phyloP scores from a whole-genome alignment of 1,140 invertebrate species.

The Diachasmimorpha longicaudata region DNA sequence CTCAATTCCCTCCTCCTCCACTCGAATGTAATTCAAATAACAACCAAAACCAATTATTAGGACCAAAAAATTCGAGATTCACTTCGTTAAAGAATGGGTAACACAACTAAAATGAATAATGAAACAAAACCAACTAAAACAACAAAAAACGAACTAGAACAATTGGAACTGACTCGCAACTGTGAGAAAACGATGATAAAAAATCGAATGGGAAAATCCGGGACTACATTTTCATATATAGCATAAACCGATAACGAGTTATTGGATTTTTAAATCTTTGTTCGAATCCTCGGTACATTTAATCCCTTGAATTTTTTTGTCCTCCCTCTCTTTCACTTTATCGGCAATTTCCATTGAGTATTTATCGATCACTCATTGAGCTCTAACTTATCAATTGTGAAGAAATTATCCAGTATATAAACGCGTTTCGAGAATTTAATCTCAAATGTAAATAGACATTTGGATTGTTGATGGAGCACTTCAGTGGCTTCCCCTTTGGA shows the following conservation, averaged over 20 bases:
- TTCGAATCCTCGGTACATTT: neutral
- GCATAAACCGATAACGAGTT: constrained; percentile 41
- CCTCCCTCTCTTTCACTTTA: neutral
- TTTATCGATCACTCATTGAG: neutral
- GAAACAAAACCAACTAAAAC: constrained; percentile 16
- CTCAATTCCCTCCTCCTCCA: neutral
- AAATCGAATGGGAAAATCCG: neutral
- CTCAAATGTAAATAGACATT: neutral
- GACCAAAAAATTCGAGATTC: neutral
- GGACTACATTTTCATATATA: constrained; percentile 34
- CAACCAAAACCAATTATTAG: neutral
- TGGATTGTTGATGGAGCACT: neutral
- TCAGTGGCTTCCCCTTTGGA: neutral
- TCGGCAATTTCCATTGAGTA: neutral
- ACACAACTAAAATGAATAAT: neutral
- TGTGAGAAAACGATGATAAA: neutral
- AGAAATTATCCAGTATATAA: neutral
- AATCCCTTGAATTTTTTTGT: neutral
- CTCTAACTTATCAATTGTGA: neutral
- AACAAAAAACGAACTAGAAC: constrained; percentile 32
- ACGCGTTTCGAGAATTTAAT: constrained; percentile 1
- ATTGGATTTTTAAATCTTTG: constrained; percentile 37
- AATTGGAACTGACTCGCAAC: constrained; percentile 29
- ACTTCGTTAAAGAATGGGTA: neutral
- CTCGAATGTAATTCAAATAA: neutral